Percentiles rank a stretch among this genome's conserved stretches.
These are phyloP conservation scores for Phalloptychus januarius DNA, from an alignment of 2,797 vertebrate species.

Conservation along the genomic window DNA sequence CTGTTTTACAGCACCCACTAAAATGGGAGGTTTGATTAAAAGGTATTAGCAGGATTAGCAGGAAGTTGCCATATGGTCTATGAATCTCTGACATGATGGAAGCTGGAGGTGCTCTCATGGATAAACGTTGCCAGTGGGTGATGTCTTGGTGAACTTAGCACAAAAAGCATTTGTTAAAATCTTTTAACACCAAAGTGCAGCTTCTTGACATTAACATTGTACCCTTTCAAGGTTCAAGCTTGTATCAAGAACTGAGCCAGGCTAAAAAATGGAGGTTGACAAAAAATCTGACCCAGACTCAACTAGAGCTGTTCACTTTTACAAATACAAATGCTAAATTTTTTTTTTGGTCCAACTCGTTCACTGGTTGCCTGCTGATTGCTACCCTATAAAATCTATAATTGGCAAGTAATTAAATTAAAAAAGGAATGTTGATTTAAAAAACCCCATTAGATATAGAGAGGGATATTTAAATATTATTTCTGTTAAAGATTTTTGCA, in stretches of 20 bases:
- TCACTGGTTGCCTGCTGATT: neutral
- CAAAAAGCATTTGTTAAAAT: neutral
- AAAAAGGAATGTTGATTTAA: neutral
- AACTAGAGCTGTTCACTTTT: neutral
- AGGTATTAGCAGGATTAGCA: constrained; percentile 67
- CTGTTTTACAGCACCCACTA: constrained; percentile 47
- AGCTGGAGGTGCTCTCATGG: constrained; percentile 1
- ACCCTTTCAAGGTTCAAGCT: neutral
- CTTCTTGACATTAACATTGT: no score
- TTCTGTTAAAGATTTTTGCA: neutral
- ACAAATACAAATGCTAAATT: neutral
- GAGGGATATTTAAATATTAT: neutral
- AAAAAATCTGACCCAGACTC: neutral
- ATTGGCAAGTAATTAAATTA: neutral
- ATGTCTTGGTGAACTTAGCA: neutral
- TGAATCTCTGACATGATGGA: constrained; percentile 35
- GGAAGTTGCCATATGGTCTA: constrained; percentile 65
- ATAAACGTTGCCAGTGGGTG: neutral
- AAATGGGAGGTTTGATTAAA: constrained; percentile 61
- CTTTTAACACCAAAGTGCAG: neutral
- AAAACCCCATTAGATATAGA: neutral
- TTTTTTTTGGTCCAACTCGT: neutral
- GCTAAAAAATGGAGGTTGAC: neutral
- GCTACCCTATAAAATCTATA: neutral
- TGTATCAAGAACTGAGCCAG: neutral